Conservation (phyloP, 2,113 vertebrate species). For the Pachypanchax playfairii region DNA sequence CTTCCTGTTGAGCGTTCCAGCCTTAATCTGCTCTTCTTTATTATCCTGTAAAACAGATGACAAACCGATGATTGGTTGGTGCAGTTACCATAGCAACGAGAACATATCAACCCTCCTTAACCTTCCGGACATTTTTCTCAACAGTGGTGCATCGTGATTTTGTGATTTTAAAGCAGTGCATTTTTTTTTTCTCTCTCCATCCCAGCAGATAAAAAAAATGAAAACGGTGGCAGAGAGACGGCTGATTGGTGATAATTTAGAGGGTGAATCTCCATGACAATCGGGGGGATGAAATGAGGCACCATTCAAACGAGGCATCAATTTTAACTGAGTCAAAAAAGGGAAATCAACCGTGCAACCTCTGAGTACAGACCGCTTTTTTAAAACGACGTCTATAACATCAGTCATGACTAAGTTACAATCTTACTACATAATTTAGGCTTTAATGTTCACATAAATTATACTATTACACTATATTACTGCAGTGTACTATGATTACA, state of each 20-base stretch:
- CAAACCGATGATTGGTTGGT: conserved; percentile 47
- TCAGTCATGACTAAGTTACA: neutral
- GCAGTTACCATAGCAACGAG: conserved; percentile 56
- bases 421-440: neutral
- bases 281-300: conserved; percentile 46
- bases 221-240: conserved; percentile 38
- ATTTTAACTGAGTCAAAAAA: conserved; percentile 39
- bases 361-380: conserved; percentile 10
- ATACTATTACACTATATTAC: too few relatives aligned
- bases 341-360: conserved; percentile 16
- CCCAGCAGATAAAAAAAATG: conserved; percentile 25
- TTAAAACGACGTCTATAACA: conserved; percentile 4
- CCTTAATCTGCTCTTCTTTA: conserved; percentile 81
- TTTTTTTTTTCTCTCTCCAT: neutral
- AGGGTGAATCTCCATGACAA: conserved; percentile 62
- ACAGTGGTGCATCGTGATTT: conserved; percentile 34
- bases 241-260: conserved; percentile 47
- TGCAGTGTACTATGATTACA: too few relatives aligned
- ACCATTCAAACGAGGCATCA: conserved; percentile 34
- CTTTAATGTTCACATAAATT: neutral
- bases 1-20: conserved; percentile 79
- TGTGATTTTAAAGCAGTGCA: conserved; percentile 47
- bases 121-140: conserved; percentile 38
- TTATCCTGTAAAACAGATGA: conserved; percentile 78
- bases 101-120: conserved; percentile 34